Evolutionary conservation across 2,888 invertebrate genomes (phyloP).

Genomic region (Sabatieria punctata): DNA sequence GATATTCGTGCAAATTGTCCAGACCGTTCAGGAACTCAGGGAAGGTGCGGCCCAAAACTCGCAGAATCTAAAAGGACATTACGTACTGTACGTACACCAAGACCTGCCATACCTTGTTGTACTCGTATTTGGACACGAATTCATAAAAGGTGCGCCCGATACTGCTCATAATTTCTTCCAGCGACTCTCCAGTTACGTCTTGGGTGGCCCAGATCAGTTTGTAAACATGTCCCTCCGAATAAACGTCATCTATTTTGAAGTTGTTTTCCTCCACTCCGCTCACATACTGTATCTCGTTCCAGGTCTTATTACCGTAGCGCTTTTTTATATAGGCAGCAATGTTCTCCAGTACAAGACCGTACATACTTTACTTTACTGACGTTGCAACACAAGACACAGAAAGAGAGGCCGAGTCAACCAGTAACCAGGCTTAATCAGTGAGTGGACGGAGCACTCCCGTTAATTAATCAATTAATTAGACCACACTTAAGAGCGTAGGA

Average conservation of each 20-base stretch:
- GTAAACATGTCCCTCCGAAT: slow-evolving; percentile 18
- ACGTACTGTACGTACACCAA: no score
- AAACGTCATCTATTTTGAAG: slow-evolving; percentile 16
- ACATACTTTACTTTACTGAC: slow-evolving; percentile 46
- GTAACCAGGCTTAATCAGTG: no score
- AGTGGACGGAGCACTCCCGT: no score
- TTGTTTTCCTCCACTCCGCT: slow-evolving; percentile 16
- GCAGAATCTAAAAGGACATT: slow-evolving; percentile 12
- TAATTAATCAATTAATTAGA: no score
- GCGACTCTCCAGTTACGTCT: slow-evolving; percentile 18
- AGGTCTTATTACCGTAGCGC: slow-evolving; percentile 80
- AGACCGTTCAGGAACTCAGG: slow-evolving; percentile 26
- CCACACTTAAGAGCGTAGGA: no score
- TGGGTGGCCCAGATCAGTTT: slow-evolving; percentile 21
- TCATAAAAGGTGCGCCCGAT: slow-evolving; percentile 19
- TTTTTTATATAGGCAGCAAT: slow-evolving; percentile 76
- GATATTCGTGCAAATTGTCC: slow-evolving; percentile 26
- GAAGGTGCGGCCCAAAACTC: slow-evolving; percentile 26
- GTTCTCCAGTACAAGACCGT: slow-evolving; percentile 82
- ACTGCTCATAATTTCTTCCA: slow-evolving; percentile 12
- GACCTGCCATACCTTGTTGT: slow-evolving; percentile 19
- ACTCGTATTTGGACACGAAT: slow-evolving; percentile 20
- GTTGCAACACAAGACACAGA: not conserved
- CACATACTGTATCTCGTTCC: slow-evolving; percentile 39
- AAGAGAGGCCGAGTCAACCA: no score